These are phyloP conservation scores for Lagria hirta DNA, from an alignment of 2,888 invertebrate genomes.

Conservation along the genomic window DNA sequence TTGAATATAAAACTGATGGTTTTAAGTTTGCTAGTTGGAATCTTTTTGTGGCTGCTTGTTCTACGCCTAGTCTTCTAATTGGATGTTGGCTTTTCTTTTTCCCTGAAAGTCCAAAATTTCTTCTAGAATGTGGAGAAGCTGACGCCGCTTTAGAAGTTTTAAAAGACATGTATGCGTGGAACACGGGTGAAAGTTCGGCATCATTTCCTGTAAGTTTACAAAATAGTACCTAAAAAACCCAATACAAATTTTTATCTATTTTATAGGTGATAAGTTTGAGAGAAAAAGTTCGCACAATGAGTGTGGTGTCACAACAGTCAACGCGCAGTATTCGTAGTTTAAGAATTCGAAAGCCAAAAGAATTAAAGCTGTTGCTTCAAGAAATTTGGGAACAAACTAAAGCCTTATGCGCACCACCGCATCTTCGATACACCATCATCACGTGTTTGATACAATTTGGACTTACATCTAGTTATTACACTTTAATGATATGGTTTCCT, in stretches of 20 bases:
- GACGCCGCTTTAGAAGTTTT: conserved; percentile 72
- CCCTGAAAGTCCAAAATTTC: conserved; percentile 82
- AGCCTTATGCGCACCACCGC: conserved; percentile 71
- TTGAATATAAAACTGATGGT: conserved; percentile 59
- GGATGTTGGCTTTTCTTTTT: conserved; percentile 72
- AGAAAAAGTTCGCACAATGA: conserved; percentile 66
- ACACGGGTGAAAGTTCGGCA: conserved; percentile 69
- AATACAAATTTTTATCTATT: conserved; percentile 3
- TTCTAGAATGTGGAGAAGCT: conserved; percentile 77
- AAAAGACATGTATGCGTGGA: conserved; percentile 68
- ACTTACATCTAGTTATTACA: conserved; percentile 81
- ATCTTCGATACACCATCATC: conserved; percentile 72
- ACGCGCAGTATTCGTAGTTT: conserved; percentile 69
- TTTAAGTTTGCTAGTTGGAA: conserved; percentile 81
- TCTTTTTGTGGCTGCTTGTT: conserved; percentile 75
- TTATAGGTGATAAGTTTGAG: conserved; percentile 69
- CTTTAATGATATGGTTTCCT: conserved; percentile 90
- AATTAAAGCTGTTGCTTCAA: conserved; percentile 65
- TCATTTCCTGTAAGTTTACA: conserved; percentile 75
- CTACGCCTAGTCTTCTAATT: conserved; percentile 68
- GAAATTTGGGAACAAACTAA: conserved; percentile 78
- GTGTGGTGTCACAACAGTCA: conserved; percentile 64
- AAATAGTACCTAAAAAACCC: too few species aligned
- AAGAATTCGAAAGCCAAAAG: conserved; percentile 71
- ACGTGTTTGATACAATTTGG: conserved; percentile 84